These are phyloP conservation scores for Lampropteryx suffumata DNA, from an alignment of 2,888 invertebrate species.

Conservation along the genomic window DNA sequence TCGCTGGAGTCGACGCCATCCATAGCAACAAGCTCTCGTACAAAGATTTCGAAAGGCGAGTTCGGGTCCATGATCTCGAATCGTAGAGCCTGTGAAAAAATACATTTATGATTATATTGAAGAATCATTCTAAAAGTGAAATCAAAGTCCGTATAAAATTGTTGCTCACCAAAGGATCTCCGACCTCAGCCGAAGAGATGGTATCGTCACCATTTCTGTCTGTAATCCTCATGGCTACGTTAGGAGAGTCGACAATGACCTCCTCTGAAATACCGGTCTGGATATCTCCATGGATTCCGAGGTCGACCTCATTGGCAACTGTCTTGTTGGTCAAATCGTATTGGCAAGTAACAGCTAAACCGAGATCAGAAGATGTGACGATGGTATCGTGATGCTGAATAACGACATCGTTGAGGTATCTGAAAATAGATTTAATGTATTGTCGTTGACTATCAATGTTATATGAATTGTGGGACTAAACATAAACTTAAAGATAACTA, in stretches of 20 bases:
- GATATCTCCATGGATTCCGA: constrained; percentile 94
- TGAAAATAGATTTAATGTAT: constrained; percentile 42
- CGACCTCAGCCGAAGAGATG: constrained; percentile 94
- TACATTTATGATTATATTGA: background rate
- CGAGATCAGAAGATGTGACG: constrained; percentile 96
- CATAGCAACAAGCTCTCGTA: constrained; percentile 96
- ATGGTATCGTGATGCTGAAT: constrained; percentile 98
- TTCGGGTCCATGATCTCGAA: constrained; percentile 96
- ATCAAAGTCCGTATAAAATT: constrained; percentile 10
- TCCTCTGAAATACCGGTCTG: constrained; percentile 93
- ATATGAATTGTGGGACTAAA: background rate
- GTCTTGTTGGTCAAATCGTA: constrained; percentile 97
- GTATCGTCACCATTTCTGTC: constrained; percentile 92
- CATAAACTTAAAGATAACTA: constrained; percentile 6
- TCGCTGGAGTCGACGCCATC: constrained; percentile 96
- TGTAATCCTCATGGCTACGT: constrained; percentile 96
- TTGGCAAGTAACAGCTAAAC: constrained; percentile 95
- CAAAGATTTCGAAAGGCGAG: constrained; percentile 97
- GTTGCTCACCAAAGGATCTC: constrained; percentile 88
- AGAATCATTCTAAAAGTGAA: constrained; percentile 5
- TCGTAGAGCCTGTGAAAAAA: constrained; percentile 84
- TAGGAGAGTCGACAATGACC: constrained; percentile 96
- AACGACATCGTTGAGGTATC: constrained; percentile 94
- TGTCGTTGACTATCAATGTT: constrained; percentile 2
- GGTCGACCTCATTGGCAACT: constrained; percentile 95